These are phyloP conservation scores for Planiliza haematocheilus DNA, from an alignment of 2,113 vertebrate species.

Conservation along the genomic window DNA sequence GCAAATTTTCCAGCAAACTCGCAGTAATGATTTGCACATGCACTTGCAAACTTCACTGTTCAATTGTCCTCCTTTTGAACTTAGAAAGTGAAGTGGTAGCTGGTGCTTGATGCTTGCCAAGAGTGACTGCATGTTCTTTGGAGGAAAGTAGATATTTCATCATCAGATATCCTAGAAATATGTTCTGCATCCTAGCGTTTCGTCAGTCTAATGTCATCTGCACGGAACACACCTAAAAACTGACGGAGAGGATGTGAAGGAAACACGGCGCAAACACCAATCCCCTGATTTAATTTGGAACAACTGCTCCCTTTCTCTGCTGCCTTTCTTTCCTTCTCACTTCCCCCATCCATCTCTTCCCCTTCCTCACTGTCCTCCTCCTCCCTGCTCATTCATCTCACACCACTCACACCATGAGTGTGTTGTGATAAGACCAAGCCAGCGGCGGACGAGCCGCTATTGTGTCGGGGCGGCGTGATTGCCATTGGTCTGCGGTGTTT, in stretches of 20 bases:
- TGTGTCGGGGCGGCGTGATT: conserved; percentile 57
- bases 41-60: neutral
- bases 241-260: conserved; percentile 41
- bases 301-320: conserved; percentile 45
- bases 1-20: neutral
- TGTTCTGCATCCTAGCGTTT: neutral
- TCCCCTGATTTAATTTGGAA: conserved; percentile 65
- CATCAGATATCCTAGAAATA: neutral
- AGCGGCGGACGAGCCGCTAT: conserved; percentile 48
- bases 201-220: conserved; percentile 1
- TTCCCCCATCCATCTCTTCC: conserved; percentile 48
- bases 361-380: conserved; percentile 38
- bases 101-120: neutral
- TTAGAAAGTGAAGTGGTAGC: neutral
- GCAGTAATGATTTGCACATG: neutral
- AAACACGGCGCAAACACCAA: conserved; percentile 41
- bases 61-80: neutral
- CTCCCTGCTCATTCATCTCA: conserved; percentile 65
- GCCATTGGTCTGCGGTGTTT: conserved; percentile 60
- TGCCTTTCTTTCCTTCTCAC: conserved; percentile 28
- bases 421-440: conserved; percentile 69
- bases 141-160: neutral
- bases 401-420: conserved; percentile 44
- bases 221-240: conserved; percentile 22
- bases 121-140: neutral